Percentiles rank a stretch among this genome's conserved stretches.
phyloP scores from a whole-genome alignment of 2,888 invertebrate species.

The Pollenia griseotomentosa region DNA sequence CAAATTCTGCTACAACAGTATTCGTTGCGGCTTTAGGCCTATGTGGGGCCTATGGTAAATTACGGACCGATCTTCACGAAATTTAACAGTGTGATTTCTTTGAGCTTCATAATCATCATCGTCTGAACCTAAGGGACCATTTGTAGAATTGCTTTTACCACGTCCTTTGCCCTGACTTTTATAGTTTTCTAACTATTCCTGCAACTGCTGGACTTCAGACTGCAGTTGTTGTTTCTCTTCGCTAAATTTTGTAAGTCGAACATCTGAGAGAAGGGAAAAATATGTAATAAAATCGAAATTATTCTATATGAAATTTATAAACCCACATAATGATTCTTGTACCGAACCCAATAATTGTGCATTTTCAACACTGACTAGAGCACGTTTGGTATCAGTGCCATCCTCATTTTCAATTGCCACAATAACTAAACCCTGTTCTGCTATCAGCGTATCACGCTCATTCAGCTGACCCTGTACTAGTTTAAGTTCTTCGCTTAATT shows the following conservation, averaged over 20 bases:
- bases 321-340: slow-evolving; percentile 85
- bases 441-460: slow-evolving; percentile 94
- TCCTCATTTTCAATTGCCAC: slow-evolving; percentile 88
- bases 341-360: slow-evolving; percentile 89
- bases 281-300: not conserved
- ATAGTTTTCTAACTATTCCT: slow-evolving; percentile 96
- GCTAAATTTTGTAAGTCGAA: slow-evolving; percentile 94
- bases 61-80: too few species aligned
- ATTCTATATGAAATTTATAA: not conserved
- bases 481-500: slow-evolving; percentile 92
- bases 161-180: slow-evolving; percentile 85
- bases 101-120: slow-evolving; percentile 88
- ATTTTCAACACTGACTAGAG: slow-evolving; percentile 92
- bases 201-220: slow-evolving; percentile 94
- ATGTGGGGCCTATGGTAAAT: too few species aligned
- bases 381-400: slow-evolving; percentile 86
- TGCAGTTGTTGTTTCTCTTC: slow-evolving; percentile 93
- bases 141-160: slow-evolving; percentile 86
- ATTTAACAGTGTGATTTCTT: too few species aligned
- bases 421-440: slow-evolving; percentile 94
- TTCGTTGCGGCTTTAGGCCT: too few species aligned
- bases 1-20: too few species aligned
- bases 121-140: slow-evolving; percentile 87
- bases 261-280: slow-evolving; percentile 87
- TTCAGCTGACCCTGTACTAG: slow-evolving; percentile 91